Evolutionary conservation across 2,888 invertebrate species (phyloP).

Genomic region (Troides oblongomaculatus): DNA sequence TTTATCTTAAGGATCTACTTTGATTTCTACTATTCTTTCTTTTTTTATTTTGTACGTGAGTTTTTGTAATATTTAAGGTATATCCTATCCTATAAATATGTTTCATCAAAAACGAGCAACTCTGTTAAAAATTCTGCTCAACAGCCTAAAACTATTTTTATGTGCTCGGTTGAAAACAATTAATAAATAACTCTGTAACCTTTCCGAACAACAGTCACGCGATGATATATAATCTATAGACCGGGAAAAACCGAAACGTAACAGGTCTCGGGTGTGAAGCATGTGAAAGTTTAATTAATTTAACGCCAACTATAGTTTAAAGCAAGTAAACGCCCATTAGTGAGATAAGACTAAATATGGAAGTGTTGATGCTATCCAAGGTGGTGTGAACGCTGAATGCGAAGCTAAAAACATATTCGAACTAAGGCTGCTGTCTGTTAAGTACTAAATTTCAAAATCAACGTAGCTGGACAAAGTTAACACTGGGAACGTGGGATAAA

Average conservation of each 20-base stretch:
- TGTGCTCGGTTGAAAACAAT: neutral
- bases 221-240: conserved; percentile 9
- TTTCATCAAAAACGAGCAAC: too few species aligned
- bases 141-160: too few species aligned
- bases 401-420: conserved; percentile 17
- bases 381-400: conserved; percentile 2
- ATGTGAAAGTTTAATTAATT: conserved; percentile 39
- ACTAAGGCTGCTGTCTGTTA: conserved; percentile 21
- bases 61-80: too few species aligned
- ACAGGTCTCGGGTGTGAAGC: conserved; percentile 29
- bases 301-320: conserved; percentile 34
- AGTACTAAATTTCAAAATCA: conserved; percentile 30
- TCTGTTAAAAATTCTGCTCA: too few species aligned
- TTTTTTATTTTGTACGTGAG: too few species aligned
- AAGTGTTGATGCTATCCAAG: conserved; percentile 33
- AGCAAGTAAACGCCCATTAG: conserved; percentile 34
- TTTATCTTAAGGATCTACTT: too few species aligned
- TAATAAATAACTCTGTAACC: neutral
- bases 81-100: too few species aligned
- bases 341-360: conserved; percentile 37
- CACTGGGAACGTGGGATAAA: conserved; percentile 42
- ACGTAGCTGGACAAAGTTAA: conserved; percentile 28
- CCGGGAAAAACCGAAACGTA: conserved; percentile 21
- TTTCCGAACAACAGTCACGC: conserved; percentile 3
- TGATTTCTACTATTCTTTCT: too few species aligned